Evolutionary conservation across 1,140 invertebrate genomes (phyloP).

Genomic region (Nomia melanderi): DNA sequence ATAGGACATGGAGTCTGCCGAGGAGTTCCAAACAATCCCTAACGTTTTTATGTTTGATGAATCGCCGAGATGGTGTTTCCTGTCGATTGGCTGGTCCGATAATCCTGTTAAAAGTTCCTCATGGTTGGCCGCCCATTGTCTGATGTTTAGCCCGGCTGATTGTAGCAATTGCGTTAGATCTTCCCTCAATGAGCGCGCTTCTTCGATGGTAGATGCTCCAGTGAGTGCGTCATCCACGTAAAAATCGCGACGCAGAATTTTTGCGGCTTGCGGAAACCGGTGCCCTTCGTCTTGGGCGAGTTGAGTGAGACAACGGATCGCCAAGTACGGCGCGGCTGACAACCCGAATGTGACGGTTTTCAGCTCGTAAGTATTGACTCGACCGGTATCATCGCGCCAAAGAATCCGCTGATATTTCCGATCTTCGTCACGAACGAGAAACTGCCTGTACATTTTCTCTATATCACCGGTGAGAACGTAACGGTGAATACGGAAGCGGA

Average conservation of each 20-base stretch:
- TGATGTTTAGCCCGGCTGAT: neutral
- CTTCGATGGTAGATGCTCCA: neutral
- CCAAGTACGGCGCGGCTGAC: neutral
- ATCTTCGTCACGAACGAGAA: neutral
- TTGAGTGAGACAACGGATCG: neutral
- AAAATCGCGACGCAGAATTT: neutral
- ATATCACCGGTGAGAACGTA: neutral
- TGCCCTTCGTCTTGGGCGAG: neutral
- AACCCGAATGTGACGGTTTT: slow-evolving; percentile 12
- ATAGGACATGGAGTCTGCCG: no score
- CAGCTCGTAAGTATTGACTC: neutral
- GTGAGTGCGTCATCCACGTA: slow-evolving; percentile 18
- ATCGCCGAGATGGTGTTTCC: neutral
- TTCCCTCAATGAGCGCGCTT: neutral
- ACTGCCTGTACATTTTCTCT: slow-evolving; percentile 23
- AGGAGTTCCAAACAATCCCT: neutral
- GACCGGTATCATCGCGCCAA: neutral
- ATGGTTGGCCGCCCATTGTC: neutral
- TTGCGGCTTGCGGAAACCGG: neutral
- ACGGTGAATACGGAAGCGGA: neutral
- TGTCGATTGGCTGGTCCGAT: neutral
- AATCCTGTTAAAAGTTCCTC: neutral
- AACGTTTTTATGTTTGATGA: neutral
- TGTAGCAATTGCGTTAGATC: neutral
- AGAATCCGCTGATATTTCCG: neutral